These are phyloP conservation scores for Loxodonta africana DNA, from an alignment of 2,113 vertebrate genomes.

Conservation along the genomic window DNA sequence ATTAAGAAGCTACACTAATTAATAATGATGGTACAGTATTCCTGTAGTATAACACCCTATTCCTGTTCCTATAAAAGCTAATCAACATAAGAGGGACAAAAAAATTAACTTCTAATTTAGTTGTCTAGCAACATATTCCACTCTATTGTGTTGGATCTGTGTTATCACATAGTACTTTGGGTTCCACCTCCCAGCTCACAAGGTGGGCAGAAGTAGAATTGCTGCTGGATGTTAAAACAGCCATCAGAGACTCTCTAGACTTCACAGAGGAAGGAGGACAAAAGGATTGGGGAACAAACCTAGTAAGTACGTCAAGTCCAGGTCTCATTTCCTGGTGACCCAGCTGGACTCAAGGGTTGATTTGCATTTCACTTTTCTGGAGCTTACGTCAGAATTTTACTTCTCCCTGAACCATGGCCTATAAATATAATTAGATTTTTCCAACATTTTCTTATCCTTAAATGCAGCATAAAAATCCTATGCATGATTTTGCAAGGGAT, in stretches of 20 bases:
- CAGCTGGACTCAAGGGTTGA: background rate
- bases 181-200: background rate
- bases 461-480: background rate
- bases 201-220: no score
- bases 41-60: background rate
- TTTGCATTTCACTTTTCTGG: background rate
- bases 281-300: background rate
- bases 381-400: background rate
- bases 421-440: background rate
- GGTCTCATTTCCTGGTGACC: background rate
- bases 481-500: background rate
- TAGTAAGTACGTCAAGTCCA: background rate
- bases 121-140: background rate
- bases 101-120: background rate
- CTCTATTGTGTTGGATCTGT: background rate
- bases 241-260: background rate
- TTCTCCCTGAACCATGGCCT: background rate
- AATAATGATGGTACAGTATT: background rate
- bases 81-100: background rate
- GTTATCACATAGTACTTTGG: background rate
- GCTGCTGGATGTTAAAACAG: background rate
- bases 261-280: background rate
- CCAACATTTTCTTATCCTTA: background rate
- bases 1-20: background rate
- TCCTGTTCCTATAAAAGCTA: background rate